Base-by-base conservation (phyloP, 2,888 invertebrate species). In the Perithous albicinctus region DNA sequence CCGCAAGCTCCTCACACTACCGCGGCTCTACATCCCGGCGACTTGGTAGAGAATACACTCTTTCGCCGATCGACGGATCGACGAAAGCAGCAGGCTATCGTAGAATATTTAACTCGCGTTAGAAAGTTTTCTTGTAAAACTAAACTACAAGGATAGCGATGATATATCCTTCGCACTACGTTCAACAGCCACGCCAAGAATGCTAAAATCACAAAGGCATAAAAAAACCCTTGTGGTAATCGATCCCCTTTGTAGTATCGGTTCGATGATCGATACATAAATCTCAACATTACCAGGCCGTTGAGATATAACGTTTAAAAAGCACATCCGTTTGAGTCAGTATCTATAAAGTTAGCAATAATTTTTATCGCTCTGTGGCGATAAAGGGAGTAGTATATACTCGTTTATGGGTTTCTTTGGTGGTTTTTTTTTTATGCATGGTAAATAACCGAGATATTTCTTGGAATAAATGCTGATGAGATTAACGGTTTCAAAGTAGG, bases 91-190 rank as follows among this genome's bases (percentile, higher is more conserved):
- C 10, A 35, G 5, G 8, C n/a, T 7, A 18, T 4, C 20, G 7
- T 12, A 29, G n/a, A 35, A 38, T 61, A 35, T 61, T 61, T 18
- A 61, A 41, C 51, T 61, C 69, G 23, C 26, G 35, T 35, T 61
- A 38, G 35, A 43, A 74, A 51, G 32, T 78, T 78, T 64, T 59
- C 51, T 18, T 20, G 43, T 69, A 77, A 77, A 77, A 63, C 43
- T 63, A 63, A 29, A 51, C 29, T 23, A 51, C 41, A 23, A n/a
- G 38, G 23, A 74, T 29, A 29, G 29, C 29, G n/a, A 15, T 23
- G 23, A 51, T 51, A 51, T 23, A 51, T 51, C 51, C 23, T 51
- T 20, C 20, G 10, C 18, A 23, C 51, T 12, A 2, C 51, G 2
- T 20, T 51, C 1, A 10, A 51, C 4, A 23, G 51, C 23, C 23